phyloP scores from a whole-genome alignment of 2,113 vertebrate species.

The Xenopus borealis region DNA sequence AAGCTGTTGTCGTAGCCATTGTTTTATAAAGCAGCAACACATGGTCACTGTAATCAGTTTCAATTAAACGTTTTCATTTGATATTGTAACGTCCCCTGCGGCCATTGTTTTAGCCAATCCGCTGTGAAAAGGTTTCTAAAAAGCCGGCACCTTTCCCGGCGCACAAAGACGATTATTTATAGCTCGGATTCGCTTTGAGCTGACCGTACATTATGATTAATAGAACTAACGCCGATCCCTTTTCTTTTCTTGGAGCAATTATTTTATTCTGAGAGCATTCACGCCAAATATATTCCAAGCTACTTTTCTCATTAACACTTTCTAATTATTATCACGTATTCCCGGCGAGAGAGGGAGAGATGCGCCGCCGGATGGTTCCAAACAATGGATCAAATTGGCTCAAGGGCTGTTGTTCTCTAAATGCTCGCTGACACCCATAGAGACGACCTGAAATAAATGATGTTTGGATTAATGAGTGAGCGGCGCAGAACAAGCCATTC shows the following conservation, averaged over 20 bases:
- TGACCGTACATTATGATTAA: neutral
- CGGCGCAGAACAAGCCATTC: too few species aligned
- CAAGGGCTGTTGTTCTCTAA: too few species aligned
- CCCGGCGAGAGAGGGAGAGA: neutral
- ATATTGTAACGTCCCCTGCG: neutral
- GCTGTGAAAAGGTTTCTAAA: neutral
- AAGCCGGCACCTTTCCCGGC: neutral
- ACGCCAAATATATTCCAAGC: neutral
- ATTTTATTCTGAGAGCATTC: neutral
- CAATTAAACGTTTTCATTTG: conserved; percentile 2
- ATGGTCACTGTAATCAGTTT: neutral
- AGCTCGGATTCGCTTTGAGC: too few species aligned
- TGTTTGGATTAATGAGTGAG: too few species aligned
- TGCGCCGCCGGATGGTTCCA: neutral
- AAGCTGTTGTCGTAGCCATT: neutral
- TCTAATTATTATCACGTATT: neutral
- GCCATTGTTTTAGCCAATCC: neutral
- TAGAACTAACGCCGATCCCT: neutral
- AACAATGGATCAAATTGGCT: neutral
- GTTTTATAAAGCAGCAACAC: neutral
- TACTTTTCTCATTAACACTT: conserved; percentile 1
- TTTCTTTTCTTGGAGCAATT: neutral
- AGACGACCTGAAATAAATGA: too few species aligned
- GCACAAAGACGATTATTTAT: neutral
- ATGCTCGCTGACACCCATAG: too few species aligned